A percentile compares a stretch with the other conserved stretches of the same genome.
phyloP scores from a whole-genome alignment of 1,140 invertebrate genomes.

The Ganaspis sp. region DNA sequence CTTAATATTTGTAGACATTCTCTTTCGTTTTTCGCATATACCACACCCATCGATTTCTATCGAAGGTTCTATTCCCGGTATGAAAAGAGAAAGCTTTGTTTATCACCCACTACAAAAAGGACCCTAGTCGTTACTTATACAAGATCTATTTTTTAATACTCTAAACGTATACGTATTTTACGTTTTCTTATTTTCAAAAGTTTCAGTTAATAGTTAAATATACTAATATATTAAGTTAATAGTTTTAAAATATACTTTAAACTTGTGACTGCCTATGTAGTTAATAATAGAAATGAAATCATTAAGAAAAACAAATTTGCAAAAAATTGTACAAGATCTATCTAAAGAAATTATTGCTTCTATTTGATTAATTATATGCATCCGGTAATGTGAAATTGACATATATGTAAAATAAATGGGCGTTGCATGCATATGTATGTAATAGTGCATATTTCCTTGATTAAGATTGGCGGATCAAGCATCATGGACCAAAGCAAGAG shows the following conservation, averaged over 20 bases:
- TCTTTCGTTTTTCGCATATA: background rate
- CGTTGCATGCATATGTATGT: background rate
- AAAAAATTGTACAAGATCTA: too few relatives aligned
- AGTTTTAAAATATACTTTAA: too few relatives aligned
- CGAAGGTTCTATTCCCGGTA: background rate
- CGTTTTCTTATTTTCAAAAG: too few relatives aligned
- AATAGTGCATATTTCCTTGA: background rate
- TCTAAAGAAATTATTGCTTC: too few relatives aligned
- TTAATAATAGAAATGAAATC: too few relatives aligned
- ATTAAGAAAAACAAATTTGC: too few relatives aligned
- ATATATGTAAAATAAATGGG: background rate
- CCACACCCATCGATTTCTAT: background rate
- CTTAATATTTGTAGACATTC: background rate
- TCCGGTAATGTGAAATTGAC: background rate
- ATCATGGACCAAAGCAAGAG: slow-evolving; percentile 20
- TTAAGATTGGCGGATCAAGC: background rate
- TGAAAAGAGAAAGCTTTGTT: background rate
- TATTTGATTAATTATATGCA: background rate
- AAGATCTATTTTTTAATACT: too few relatives aligned
- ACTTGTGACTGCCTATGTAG: too few relatives aligned
- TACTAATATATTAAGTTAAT: too few relatives aligned
- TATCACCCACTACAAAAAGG: background rate
- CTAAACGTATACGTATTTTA: too few relatives aligned
- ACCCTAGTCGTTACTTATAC: background rate
- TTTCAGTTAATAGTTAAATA: too few relatives aligned